Evolutionary conservation across 2,888 invertebrate genomes (phyloP), one percentile per base, ranked within the genome.

Genomic region (Seira ritae): DNA sequence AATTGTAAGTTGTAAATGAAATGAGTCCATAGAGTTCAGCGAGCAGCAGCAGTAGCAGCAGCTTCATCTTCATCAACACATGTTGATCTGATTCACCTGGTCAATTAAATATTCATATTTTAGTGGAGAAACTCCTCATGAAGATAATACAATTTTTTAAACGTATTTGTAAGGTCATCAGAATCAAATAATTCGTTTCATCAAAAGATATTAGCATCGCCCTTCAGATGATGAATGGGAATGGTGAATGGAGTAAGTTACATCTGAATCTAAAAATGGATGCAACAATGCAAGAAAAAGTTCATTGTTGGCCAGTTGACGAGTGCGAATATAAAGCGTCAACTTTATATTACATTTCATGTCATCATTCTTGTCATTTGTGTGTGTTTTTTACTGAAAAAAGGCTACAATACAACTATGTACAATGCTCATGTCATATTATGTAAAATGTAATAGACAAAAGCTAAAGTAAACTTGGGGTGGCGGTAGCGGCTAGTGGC

Each of bases 11-110:
- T 4, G 31, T 31, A 2, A 31, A 31, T 4, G 3, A 31, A 31
- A 31, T 31, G 31, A 31, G 8, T 4, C 31, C 31, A 31, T 31
- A 31, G 8, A 31, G 31, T 31, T 8, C 31, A 8, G n/a, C n/a
- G n/a, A n/a, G n/a, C n/a, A n/a, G n/a, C n/a, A n/a, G n/a, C n/a
- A n/a, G n/a, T n/a, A n/a, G n/a, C n/a, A n/a, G n/a, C n/a, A n/a
- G n/a, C n/a, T n/a, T n/a, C 42, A 8, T 12, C 42, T 42, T 12
- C 55, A 12, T 55, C 55, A 69, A 42, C 80, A 69, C 72, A 73
- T 73, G 80, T 72, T 80, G 80, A 80, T 80, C 73, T 23, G 3
- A 31, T 74, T 67, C 80, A 77, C 77, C 77, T 77, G 77, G 69
- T 66, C 77, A 68, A 77, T 77, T 77, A 77, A 75, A 77, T 69